Conservation (phyloP, 2,797 vertebrate species). For the Phrynocephalus forsythii region DNA sequence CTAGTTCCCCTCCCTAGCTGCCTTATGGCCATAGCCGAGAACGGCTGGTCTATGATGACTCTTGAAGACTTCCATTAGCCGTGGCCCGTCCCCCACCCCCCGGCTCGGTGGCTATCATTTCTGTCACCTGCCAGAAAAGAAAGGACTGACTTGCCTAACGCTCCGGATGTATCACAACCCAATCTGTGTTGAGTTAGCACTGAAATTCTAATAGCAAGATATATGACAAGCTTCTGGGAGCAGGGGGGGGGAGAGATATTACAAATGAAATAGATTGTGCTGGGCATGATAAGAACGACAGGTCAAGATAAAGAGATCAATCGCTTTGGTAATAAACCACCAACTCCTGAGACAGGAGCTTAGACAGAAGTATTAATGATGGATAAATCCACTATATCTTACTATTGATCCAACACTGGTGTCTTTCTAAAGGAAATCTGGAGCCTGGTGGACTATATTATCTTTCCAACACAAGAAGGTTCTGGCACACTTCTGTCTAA, state of each 20-base stretch:
- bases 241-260: not conserved
- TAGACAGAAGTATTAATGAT: conserved; percentile 34
- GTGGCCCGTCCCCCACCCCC: too few relatives aligned
- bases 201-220: conserved; percentile 32
- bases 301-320: conserved; percentile 32
- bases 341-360: conserved; percentile 20
- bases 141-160: not conserved
- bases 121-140: not conserved
- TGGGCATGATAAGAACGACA: not conserved
- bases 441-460: not conserved
- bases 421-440: not conserved
- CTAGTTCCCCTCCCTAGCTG: not conserved
- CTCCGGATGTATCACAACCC: not conserved
- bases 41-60: too few relatives aligned
- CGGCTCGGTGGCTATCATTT: too few relatives aligned
- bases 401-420: conserved; percentile 20
- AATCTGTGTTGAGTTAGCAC: conserved; percentile 16
- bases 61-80: too few relatives aligned
- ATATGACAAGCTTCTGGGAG: conserved; percentile 25
- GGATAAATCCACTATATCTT: conserved; percentile 17
- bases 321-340: conserved; percentile 36
- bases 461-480: not conserved
- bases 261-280: conserved; percentile 29
- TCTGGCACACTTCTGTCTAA: not conserved
- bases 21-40: too few relatives aligned